Evolutionary conservation across 2,113 vertebrate species (phyloP).

Genomic region (Anguilla japonica): DNA sequence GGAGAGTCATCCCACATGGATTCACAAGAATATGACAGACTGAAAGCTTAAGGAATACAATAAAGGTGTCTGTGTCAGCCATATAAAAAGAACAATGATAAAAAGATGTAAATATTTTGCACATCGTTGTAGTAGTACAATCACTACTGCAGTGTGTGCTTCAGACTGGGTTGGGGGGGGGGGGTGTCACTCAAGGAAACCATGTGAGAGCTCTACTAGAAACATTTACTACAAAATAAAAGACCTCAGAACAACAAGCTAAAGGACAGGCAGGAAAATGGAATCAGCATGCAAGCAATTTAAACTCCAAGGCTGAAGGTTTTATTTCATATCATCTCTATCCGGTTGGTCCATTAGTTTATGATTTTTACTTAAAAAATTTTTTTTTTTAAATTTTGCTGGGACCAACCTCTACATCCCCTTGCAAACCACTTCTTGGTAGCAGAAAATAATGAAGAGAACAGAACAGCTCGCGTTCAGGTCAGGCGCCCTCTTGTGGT

Average conservation of each 20-base stretch:
- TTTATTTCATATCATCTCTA: not conserved
- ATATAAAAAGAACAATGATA: not conserved
- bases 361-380: not conserved
- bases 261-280: conserved; percentile 65
- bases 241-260: conserved; percentile 70
- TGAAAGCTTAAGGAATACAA: not conserved
- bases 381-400: not conserved
- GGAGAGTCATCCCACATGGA: conserved; percentile 23
- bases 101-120: too few species aligned
- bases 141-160: too few species aligned
- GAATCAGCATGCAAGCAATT: conserved; percentile 76
- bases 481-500: too few species aligned
- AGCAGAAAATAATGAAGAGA: too few species aligned
- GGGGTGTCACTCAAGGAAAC: conserved; percentile 34
- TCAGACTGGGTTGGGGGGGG: too few species aligned
- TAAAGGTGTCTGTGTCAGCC: conserved; percentile 7
- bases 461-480: too few species aligned
- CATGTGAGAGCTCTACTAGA: conserved; percentile 66
- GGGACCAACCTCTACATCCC: conserved; percentile 28
- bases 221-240: conserved; percentile 59
- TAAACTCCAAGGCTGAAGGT: conserved; percentile 80
- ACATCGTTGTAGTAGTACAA: too few species aligned
- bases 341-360: not conserved
- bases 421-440: conserved; percentile 34
- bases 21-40: conserved; percentile 2